Base-by-base conservation (phyloP, 2,797 vertebrate genomes). In the Neosilurus mollespiculum region DNA sequence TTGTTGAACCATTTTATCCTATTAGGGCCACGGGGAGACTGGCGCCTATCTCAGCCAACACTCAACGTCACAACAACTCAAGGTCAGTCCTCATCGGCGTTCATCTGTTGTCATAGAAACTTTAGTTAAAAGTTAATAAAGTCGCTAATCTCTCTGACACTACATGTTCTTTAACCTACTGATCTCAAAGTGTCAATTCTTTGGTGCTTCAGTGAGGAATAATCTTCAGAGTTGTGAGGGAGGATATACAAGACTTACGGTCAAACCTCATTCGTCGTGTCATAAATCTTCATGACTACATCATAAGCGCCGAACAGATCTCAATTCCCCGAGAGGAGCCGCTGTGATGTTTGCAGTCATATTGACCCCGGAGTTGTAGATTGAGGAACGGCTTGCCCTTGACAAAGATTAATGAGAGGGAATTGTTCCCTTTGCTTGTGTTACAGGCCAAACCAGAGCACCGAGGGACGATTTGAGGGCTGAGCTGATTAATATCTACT, bases 341-440 rank as follows among this genome's bases (percentile, higher is more conserved):
- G 9, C 43, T 59, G 34, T 49, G 67, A 61, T 43, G n/a, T 80
- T 65, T 84, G 73, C 58, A 80, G 69, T 70, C 70, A 51, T 66
- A 62, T 70, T 56, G 66, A 81, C 66, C 51, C 66, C 20, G 37
- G 51, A 75, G 69, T 75, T 73, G 65, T 59, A 75, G 83, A 84
- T 62, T 34, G 64, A 77, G 71, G 53, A 81, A 80, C 22, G n/a
- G n/a, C 69, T 37, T 51, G 62, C 75, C 78, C 62, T 59, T 77
- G 71, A 84, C 71, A 62, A 43, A 71, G 73, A 81, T 81, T 62
- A 81, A 85, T 81, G 65, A 72, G 73, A 72, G 51, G 24, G 58
- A 78, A 81, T 61, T 71, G 80, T 85, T 81, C 72, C 66, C 64
- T 78, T 81, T 81, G 73, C 80, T 81, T 85, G 79, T 81, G 65